phyloP scores from a whole-genome alignment of 2,888 invertebrate genomes.

The Drosophila imparisetae region DNA sequence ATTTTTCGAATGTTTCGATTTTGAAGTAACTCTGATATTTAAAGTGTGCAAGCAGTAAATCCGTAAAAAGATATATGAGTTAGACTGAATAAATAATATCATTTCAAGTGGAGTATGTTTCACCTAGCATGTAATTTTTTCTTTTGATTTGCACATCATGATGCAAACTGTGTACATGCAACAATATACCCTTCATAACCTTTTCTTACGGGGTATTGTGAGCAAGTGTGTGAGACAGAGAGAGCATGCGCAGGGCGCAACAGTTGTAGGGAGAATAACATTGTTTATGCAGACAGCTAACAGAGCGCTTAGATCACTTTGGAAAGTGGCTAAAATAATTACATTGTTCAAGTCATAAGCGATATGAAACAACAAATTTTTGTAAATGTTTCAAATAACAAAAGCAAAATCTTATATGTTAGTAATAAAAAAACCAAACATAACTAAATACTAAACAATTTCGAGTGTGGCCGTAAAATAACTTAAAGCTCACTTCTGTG shows the following conservation, averaged over 20 bases:
- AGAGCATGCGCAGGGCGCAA: constrained; percentile 59
- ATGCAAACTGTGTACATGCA: neutral
- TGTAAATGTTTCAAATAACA: neutral
- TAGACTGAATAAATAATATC: neutral
- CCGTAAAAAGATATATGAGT: neutral
- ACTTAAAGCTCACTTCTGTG: constrained; percentile 11
- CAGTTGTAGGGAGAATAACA: constrained; percentile 54
- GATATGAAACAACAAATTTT: neutral
- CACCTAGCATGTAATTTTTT: too few species aligned
- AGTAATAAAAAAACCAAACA: neutral
- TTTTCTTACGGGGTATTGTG: neutral
- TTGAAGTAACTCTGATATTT: neutral
- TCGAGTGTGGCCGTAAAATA: constrained; percentile 25
- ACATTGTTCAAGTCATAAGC: neutral
- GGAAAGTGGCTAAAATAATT: neutral
- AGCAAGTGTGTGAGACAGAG: constrained; percentile 31
- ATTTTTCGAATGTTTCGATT: neutral
- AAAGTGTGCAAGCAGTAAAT: neutral
- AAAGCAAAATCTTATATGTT: accelerated
- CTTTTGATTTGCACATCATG: too few species aligned
- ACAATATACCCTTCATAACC: neutral
- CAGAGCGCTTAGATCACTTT: constrained; percentile 43
- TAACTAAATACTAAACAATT: constrained; percentile 25
- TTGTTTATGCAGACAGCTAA: constrained; percentile 28
- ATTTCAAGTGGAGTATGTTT: neutral